Base-by-base conservation (phyloP, 1,140 invertebrate genomes). In the Anastatus disparis region DNA sequence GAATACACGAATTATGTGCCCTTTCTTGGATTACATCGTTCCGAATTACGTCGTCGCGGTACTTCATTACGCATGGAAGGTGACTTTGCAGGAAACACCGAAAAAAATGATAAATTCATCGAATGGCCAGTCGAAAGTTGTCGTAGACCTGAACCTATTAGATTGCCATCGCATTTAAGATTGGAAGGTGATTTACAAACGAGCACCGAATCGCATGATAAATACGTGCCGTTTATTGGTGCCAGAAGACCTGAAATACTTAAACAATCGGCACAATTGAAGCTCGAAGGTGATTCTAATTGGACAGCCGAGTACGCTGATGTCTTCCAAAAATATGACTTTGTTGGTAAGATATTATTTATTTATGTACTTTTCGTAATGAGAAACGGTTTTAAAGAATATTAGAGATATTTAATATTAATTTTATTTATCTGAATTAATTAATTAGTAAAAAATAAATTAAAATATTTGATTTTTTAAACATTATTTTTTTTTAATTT, bases 1-100 rank as follows among this genome's bases (percentile, higher is more conserved):
- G 84, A 86, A 66, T 82, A 80, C 66, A 84, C 84, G 7, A 46
- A 70, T 0, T 87, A 83, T 31, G 73, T 82, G 2, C 70, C 78
- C 0, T 84, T 87, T 72, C 76, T 83, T 26, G 81, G 87, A 15
- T 31, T 75, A 4, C 84, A 86, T 66, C 80, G 84, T 22, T 73
- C 86, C 0, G 79, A 87, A 52, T 75, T 87, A 4, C 77, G 83
- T 4, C 82, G 87, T 59, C 79, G 85, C 70, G 79, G 84, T 9
- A 88, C 88, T 6, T 87, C 86, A 15, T 76, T 89, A 50, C 85
- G 82, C 64, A 81, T 89, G 79, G 87, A 88, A 73, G 88, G 88
- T 13, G 79, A 86, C 26, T 82, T 88, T 70, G 79, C 85, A 22
- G 84, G 77, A 8, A 77, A 78, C 31, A 87, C 87, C 0, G 88